Evolutionary conservation across 2,888 invertebrate species (phyloP).

Genomic region (Theodoxus fluviatilis): DNA sequence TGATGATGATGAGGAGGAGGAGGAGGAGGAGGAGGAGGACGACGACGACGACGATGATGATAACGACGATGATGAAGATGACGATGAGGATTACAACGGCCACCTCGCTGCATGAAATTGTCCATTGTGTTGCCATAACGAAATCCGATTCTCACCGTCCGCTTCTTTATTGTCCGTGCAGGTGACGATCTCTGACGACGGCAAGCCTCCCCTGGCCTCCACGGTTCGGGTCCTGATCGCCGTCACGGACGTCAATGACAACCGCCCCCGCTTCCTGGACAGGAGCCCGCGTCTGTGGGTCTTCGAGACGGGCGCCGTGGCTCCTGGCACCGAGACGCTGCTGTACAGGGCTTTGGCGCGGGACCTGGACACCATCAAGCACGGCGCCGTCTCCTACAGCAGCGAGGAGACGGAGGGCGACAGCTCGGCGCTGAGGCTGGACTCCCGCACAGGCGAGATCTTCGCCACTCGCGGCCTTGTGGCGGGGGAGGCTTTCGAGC

Average conservation of each 20-base stretch:
- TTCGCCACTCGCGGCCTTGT: conserved; percentile 78
- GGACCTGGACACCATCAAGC: conserved; percentile 41
- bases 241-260: conserved; percentile 60
- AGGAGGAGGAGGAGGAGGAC: too few species aligned
- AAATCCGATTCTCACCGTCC: too few species aligned
- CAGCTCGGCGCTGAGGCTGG: conserved; percentile 76
- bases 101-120: too few species aligned
- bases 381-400: conserved; percentile 58
- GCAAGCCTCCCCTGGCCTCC: conserved; percentile 76
- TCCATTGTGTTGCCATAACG: too few species aligned
- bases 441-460: conserved; percentile 82
- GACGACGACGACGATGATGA: too few species aligned
- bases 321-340: conserved; percentile 26
- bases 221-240: conserved; percentile 71
- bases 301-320: conserved; percentile 27
- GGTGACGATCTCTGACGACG: conserved; percentile 85
- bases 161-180: too few species aligned
- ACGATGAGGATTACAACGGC: too few species aligned
- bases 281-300: conserved; percentile 41
- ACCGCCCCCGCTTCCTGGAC: conserved; percentile 53
- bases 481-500: conserved; percentile 73
- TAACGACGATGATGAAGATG: too few species aligned
- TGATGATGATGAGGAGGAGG: too few species aligned
- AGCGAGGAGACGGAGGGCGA: conserved; percentile 70
- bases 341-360: conserved; percentile 28